phyloP scores from a whole-genome alignment of 1,140 invertebrate species.

The Lutraria rhynchaena region DNA sequence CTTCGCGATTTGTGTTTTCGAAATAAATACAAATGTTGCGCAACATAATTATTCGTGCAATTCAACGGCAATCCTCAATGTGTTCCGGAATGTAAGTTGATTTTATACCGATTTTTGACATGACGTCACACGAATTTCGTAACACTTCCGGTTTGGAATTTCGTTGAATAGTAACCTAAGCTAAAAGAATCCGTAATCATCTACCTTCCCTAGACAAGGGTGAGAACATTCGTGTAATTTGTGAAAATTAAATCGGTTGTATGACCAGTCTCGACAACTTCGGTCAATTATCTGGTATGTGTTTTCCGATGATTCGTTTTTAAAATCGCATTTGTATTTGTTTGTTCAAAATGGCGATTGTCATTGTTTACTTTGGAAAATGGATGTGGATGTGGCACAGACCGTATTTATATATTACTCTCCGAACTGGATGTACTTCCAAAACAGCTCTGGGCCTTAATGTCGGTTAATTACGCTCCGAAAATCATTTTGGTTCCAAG shows the following conservation, averaged over 20 bases:
- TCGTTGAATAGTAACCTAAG: not conserved
- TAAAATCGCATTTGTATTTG: not conserved
- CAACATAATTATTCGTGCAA: too few relatives aligned
- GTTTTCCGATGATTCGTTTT: not conserved
- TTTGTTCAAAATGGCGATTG: conserved; percentile 7
- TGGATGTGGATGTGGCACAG: too few relatives aligned
- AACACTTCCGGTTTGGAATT: conserved; percentile 9
- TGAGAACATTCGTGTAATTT: conserved; percentile 1
- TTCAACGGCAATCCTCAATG: too few relatives aligned
- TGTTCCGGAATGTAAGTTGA: too few relatives aligned
- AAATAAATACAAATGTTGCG: too few relatives aligned
- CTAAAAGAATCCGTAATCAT: conserved; percentile 23
- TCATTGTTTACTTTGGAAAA: conserved; percentile 5
- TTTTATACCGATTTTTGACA: not conserved
- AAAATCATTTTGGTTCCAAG: too few relatives aligned
- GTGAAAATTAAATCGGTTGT: conserved; percentile 57
- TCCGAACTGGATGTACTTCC: too few relatives aligned
- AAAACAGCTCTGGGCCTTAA: too few relatives aligned
- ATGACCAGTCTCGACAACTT: conserved; percentile 57
- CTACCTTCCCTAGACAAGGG: conserved; percentile 25
- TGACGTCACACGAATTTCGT: conserved; percentile 28
- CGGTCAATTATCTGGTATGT: conserved; percentile 47
- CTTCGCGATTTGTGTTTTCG: too few relatives aligned
- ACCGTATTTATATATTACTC: too few relatives aligned
- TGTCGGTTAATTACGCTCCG: too few relatives aligned